Base-by-base conservation (phyloP, 2,113 vertebrate species). In the Micronycteris hirsuta region DNA sequence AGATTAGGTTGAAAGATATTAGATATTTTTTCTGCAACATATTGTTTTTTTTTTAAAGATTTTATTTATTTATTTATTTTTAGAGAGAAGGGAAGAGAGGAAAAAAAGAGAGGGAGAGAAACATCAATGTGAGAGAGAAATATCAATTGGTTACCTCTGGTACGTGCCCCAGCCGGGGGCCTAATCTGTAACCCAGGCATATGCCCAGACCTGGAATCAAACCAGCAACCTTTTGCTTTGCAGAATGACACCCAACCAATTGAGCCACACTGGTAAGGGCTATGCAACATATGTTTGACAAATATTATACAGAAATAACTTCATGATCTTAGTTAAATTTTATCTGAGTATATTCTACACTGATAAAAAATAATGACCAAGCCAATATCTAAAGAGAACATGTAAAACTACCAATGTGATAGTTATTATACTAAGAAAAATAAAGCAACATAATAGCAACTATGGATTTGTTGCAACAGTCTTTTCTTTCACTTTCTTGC, bases 291-390 rank as follows among this genome's bases (percentile, higher is more conserved):
- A 77, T 38, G 87, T 41, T 38, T 94, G 43, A 89, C 73, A 89
- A 96, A 76, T 91, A 91, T 96, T 45, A 63, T 43, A 81, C 7
- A 91, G 47, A 96, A 58, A 89, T 86, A 74, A 65, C 14, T 38
- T 93, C 85, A 86, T 65, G 49, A 36, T 43, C 0, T 28, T 19
- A 91, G 12, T 81, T 86, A 91, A 58, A 92, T 82, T 91, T 87
- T 96, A 15, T 81, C 6, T 83, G 41, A 93, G 38, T 85, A 73
- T 36, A 90, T 77, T 92, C 52, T 61, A 71, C 24, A 54, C 24
- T 73, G 22, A 56, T 86, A 63, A 73, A 80, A 86, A 81, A 61
- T 45, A 86, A 89, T 76, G n/a, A 76, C 1, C 52, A 92, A 54
- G 47, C 3, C 1, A 89, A 24, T 58, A 84, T 26, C 33, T 74